Evolutionary conservation across 2,113 vertebrate species (phyloP), one percentile per base, ranked within the genome.

Genomic region (Eptesicus fuscus): DNA sequence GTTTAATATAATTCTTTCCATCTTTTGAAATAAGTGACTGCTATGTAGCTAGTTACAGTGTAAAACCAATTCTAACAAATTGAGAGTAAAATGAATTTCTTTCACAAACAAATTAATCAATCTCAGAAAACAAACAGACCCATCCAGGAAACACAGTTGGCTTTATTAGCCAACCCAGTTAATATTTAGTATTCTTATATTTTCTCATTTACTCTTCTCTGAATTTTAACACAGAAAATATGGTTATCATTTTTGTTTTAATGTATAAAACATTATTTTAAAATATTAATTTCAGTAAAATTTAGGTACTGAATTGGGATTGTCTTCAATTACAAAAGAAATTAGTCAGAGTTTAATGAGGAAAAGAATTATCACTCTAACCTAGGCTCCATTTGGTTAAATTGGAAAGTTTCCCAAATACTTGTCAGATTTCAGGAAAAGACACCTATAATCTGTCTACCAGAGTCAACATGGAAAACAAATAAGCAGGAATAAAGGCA

Each of bases 271-370:
- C 28, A 82, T 88, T 90, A 44, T 84, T 86, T 11, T 23, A 3
- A 63, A 90, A 70, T 80, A 88, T n/a, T 85, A 65, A 83, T 85
- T 91, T 91, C 6, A 88, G 69, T 53, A 40, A 89, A 93, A 49
- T 51, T 63, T 69, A 93, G 18, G 23, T 67, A 79, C 13, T 80
- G n/a, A 77, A 73, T 67, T 93, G 94, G 37, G 7, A 17, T 82
- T 88, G 23, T 83, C 32, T 84, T 96, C 25, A 82, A 11, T 49
- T 67, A 56, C 59, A 37, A 89, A 83, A 83, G 14, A 90, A 77
- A 70, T 42, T 63, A 16, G 18, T 44, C 18, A n/a, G 35, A 93
- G 16, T 73, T 78, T 83, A 90, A 59, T 91, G 77, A 95, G 14
- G 77, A 70, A 69, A 67, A 89, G 9, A 91, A 87, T 76, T 67